phyloP scores from a whole-genome alignment of 2,888 invertebrate species.

The Chloromyia formosa region DNA sequence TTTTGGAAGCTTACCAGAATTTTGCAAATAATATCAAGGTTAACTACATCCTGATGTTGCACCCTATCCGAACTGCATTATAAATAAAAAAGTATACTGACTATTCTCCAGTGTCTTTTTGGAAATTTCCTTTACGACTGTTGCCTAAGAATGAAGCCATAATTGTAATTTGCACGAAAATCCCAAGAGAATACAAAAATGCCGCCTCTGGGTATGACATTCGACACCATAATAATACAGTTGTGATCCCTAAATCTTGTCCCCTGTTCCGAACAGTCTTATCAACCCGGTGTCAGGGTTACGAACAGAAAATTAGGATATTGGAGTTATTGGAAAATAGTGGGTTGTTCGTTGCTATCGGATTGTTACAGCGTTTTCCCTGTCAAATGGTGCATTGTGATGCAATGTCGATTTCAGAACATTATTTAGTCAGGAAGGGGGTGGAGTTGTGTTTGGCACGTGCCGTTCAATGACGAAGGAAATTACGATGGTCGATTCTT shows the following conservation, averaged over 20 bases:
- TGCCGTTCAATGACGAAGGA: slow-evolving; percentile 32
- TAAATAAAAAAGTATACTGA: no score
- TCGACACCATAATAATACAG: slow-evolving; percentile 35
- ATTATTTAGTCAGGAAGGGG: slow-evolving; percentile 24
- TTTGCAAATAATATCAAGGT: no score
- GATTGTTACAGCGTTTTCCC: background rate
- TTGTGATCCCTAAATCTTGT: slow-evolving; percentile 7
- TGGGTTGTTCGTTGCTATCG: background rate
- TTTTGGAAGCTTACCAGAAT: no score
- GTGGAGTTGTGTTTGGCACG: slow-evolving; percentile 19
- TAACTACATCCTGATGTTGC: no score
- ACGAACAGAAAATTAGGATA: slow-evolving; percentile 20
- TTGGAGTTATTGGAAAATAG: slow-evolving; percentile 23
- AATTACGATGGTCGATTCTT: slow-evolving; percentile 28
- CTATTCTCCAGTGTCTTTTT: no score
- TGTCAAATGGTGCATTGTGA: slow-evolving; percentile 13
- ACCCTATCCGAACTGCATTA: no score
- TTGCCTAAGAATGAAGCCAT: no score
- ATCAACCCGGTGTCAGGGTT: background rate
- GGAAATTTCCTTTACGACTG: no score
- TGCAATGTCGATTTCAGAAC: slow-evolving; percentile 18
- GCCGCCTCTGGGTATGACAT: slow-evolving; percentile 21
- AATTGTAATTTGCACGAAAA: background rate
- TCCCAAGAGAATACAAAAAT: background rate
- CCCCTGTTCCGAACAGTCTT: background rate